phyloP scores from a whole-genome alignment of 2,797 vertebrate species.

The Malurus splendens region DNA sequence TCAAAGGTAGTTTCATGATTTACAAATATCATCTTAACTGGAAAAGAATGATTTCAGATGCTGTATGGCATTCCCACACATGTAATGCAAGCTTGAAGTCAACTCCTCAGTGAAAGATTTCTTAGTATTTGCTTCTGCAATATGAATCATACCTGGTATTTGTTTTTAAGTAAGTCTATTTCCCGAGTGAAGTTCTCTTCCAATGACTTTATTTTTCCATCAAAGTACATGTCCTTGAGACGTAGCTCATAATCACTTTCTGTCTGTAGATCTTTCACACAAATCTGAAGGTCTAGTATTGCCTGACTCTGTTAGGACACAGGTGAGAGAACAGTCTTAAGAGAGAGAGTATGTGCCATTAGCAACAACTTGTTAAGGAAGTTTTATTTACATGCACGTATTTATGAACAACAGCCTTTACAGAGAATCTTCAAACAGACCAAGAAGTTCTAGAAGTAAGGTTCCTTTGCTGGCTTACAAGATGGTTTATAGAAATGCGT shows the following conservation, averaged over 20 bases:
- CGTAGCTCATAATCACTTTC: slow-evolving; percentile 89
- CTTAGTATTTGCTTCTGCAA: neutral
- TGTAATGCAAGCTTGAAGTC: neutral
- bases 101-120: neutral
- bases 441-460: neutral
- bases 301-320: slow-evolving; percentile 76
- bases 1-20: neutral
- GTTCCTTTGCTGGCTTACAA: neutral
- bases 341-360: neutral
- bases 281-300: slow-evolving; percentile 84
- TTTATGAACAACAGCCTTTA: neutral
- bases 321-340: neutral
- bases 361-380: neutral
- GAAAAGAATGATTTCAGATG: neutral
- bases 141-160: slow-evolving; percentile 79
- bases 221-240: slow-evolving; percentile 86
- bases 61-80: neutral
- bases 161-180: slow-evolving; percentile 78
- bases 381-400: neutral
- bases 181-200: slow-evolving; percentile 83
- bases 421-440: neutral
- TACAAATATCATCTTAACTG: neutral
- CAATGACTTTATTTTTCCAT: slow-evolving; percentile 85
- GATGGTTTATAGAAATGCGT: neutral
- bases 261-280: slow-evolving; percentile 85